Base-by-base conservation (phyloP, 2,888 invertebrate species). In the Toxonevra muliebris region DNA sequence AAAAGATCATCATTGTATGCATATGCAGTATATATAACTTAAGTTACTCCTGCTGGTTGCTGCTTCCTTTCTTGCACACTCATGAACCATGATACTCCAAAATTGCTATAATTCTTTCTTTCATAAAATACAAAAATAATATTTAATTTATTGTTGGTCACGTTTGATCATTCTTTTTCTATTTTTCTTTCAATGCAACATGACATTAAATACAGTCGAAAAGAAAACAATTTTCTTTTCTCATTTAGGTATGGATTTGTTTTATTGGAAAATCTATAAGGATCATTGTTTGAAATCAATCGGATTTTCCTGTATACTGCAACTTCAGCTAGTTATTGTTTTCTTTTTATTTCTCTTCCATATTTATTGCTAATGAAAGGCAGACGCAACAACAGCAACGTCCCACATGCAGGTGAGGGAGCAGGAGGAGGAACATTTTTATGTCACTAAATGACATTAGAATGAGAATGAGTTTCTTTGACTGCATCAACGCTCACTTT, bases 1-100 rank as follows among this genome's bases (percentile, higher is more conserved):
- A 71, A 13, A 13, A 13, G 48, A 64, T 69, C 41, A 60, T 66
- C 3, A 74, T 71, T 75, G 75, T 73, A 68, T 30, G 30, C 30
- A 30, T 43, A 10, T 58, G 30, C 30, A 30, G 15, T 58, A 15
- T 42, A 5, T 13, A 7, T 60, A 42, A 13, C 43, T 15, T n/a
- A 30, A 17, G 45, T 43, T n/a, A n/a, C 58, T 42, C 30, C 30
- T 30, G n/a, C n/a, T n/a, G n/a, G n/a, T n/a, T 30, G 30, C 30
- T 30, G 30, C 30, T 30, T 30, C 30, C 30, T 30, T 30, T 30
- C 30, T 30, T 30, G 30, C 30, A 30, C 30, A 30, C 30, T 30
- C 30, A 30, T 30, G 30, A 30, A 7, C 30, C 30, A 30, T 30
- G 30, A 30, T 48, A 42, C 59, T 59, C 20, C 13, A 30, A 10